Base-by-base conservation (phyloP, 2,113 vertebrate species). In the Trichechus manatus region DNA sequence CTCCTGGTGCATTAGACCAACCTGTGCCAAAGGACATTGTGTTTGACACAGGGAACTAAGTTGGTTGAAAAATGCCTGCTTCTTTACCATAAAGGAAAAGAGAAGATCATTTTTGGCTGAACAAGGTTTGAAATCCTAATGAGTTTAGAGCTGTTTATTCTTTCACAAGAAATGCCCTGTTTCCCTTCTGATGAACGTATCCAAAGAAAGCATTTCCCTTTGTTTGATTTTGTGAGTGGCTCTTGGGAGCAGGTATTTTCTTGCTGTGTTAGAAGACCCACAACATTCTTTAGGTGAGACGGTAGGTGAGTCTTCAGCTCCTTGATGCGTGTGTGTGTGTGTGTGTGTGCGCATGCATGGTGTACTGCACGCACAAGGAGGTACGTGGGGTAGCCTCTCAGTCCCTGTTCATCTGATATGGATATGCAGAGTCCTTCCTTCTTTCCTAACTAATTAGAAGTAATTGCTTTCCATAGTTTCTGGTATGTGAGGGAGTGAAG, bases 391-490 rank as follows among this genome's bases (percentile, higher is more conserved):
- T 10, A 9, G 42, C 23, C 5, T 53, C 89, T 64, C 29, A 1
- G 72, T n/a, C 82, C n/a, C 59, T 6, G 6, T 42, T 42, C 72
- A 74, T 81, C 39, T 59, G 77, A 85, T 79, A 63, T 44, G 75
- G 61, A 79, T 9, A 31, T 15, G 27, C 36, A 23, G 11, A 81
- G 88, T 53, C 77, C 59, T 75, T 89, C 85, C 77, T 89, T 95
- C 77, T 87, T 70, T 61, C 64, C 97, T 96, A 92, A 96, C 96
- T 93, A 97, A 89, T 97, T 94, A 96, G 85, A 94, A 95, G 93
- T 90, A 92, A 97, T 92, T 85, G 95, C 93, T 95, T 96, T 90
- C 94, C 42, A 44, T 64, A 75, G 84, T 85, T 92, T 94, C 92
- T 92, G 83, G 36, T 84, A 70, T 0, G 1, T 92, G 95, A 92